Conservation (phyloP, 2,888 invertebrate genomes). For the Pteria penguin region DNA sequence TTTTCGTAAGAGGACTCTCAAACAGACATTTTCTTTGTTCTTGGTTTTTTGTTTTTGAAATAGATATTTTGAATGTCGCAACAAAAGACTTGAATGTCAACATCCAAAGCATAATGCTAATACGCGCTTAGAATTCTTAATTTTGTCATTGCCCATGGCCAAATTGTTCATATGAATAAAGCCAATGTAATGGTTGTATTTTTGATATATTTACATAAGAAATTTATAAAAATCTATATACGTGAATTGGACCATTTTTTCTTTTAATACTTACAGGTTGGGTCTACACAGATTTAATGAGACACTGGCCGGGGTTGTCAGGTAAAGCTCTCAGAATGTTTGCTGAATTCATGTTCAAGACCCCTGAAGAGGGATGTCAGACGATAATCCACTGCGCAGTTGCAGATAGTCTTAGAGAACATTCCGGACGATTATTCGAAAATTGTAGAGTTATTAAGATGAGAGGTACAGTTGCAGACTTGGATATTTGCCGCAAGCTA, state of each 20-base stretch:
- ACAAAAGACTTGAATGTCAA: too few species aligned
- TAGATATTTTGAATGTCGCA: too few species aligned
- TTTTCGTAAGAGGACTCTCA: too few species aligned
- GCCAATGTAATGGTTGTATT: background rate
- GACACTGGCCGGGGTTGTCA: slow-evolving; percentile 69
- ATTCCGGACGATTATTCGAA: slow-evolving; percentile 67
- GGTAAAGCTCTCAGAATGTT: slow-evolving; percentile 67
- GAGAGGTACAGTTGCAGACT: slow-evolving; percentile 55
- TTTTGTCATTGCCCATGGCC: too few species aligned
- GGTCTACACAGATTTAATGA: slow-evolving; percentile 67
- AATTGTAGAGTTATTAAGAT: slow-evolving; percentile 61
- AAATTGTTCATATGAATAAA: background rate
- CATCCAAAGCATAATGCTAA: too few species aligned
- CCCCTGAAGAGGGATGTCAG: slow-evolving; percentile 74
- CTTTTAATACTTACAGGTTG: slow-evolving; percentile 64
- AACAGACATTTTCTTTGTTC: too few species aligned
- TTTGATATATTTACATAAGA: background rate
- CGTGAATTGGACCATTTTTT: too few species aligned
- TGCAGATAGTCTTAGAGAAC: slow-evolving; percentile 64
- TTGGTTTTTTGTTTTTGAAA: too few species aligned
- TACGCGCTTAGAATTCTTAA: too few species aligned
- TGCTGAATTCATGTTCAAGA: slow-evolving; percentile 70
- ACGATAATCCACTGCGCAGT: slow-evolving; percentile 73
- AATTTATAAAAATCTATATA: too few species aligned
- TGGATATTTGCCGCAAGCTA: slow-evolving; percentile 57